Base-by-base conservation (phyloP, 2,888 invertebrate genomes). In the Aleiodes testaceus region DNA sequence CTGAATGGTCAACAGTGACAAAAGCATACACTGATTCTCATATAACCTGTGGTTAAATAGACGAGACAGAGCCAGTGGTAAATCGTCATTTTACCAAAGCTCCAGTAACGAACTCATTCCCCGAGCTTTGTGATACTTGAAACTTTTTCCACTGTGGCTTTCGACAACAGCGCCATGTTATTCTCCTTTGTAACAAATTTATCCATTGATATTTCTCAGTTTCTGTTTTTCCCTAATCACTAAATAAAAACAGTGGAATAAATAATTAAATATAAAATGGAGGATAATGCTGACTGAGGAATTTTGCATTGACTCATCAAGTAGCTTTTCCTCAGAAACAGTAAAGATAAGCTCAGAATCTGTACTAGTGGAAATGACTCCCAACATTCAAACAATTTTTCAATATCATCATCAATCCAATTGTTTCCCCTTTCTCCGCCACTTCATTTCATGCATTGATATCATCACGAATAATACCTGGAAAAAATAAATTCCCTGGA, bases 101-200 rank as follows among this genome's bases (percentile, higher is more conserved):
- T 44, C 20, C 14, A 44, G 52, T 65, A 65, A 65, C 49, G 53
- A 50, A 45, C 49, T 36, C 26, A 45, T 22, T 18, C 2, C 11
- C n/a, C 5, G 16, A 45, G 45, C 69, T 69, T 69, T 69, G 69
- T 69, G 69, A 69, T 53, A 69, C 53, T 45, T 53, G 69, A 69
- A 14, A 26, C 63, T 52, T 53, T 52, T 64, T 63, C 50, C 42
- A 59, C 59, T 59, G 59, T 14, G 11, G 42, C 42, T 59, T 36
- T 7, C 7, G 16, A 36, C 14, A 59, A 59, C 42, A 42, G 14
- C 14, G 14, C 1, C n/a, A 2, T 16, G 7, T 16, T 6, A 36
- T 59, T 11, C 42, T 59, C 2, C 14, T 44, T 50, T 47, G 30
- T 44, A 44, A 26, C 66, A 61, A 42, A 44, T 69, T 69, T 66